phyloP scores from a whole-genome alignment of 1,140 invertebrate genomes.

The Gryllus bimaculatus region DNA sequence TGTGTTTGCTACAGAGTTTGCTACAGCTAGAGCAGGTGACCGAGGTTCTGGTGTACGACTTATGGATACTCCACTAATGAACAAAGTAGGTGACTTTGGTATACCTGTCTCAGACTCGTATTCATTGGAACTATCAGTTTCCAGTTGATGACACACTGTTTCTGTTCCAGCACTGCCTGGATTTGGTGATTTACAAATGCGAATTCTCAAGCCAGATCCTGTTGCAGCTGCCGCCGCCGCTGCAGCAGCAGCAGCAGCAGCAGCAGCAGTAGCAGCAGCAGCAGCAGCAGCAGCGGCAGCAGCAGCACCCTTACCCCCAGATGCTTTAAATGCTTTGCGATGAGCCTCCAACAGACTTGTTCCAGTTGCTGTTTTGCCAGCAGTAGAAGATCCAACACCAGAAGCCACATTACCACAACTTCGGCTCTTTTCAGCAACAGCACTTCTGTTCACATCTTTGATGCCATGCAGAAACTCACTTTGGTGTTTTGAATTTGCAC shows the following conservation, averaged over 20 bases:
- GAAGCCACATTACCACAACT: background rate
- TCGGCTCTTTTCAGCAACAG: background rate
- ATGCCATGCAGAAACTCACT: background rate
- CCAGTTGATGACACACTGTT: conserved; percentile 25
- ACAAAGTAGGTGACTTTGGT: conserved; percentile 47
- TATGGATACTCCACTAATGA: conserved; percentile 50
- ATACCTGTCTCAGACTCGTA: conserved; percentile 48
- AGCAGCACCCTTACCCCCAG: conserved; percentile 20
- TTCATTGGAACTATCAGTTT: conserved; percentile 45
- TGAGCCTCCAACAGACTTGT: conserved; percentile 22
- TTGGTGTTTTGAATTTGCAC: background rate
- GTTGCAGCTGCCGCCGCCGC: background rate
- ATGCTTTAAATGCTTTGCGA: conserved; percentile 20
- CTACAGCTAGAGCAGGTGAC: conserved; percentile 34
- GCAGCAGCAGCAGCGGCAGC: background rate
- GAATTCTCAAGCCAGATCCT: conserved; percentile 17
- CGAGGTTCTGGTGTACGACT: conserved; percentile 44
- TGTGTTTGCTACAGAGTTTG: conserved; percentile 16
- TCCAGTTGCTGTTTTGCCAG: background rate
- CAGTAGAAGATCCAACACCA: background rate
- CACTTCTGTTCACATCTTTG: background rate
- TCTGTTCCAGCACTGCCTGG: background rate
- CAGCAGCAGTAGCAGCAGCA: too few species aligned
- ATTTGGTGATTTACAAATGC: conserved; percentile 23
- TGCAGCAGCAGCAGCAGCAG: too few species aligned